A percentile compares a stretch with the other conserved stretches of the same genome.
These are phyloP conservation scores for Drosophila helvetica DNA, from an alignment of 2,888 invertebrate species.

Conservation along the genomic window DNA sequence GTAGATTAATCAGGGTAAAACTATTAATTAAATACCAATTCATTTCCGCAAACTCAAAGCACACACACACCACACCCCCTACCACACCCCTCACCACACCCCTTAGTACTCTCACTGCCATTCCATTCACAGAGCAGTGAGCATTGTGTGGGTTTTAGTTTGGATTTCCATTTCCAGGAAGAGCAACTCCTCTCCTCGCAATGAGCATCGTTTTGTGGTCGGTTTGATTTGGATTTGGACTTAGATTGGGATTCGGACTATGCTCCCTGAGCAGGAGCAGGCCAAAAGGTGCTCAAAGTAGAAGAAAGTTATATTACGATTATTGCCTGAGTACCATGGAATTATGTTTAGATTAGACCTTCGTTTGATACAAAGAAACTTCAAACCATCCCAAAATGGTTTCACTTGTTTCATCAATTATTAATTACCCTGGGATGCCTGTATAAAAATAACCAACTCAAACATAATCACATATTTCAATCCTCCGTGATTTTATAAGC, in stretches of 20 bases:
- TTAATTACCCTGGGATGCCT: no score
- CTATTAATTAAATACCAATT: constrained; percentile 84
- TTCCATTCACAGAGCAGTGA: constrained; percentile 23
- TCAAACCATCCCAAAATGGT: no score
- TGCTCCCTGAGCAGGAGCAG: neutral
- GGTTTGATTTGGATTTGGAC: constrained; percentile 58
- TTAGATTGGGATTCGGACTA: constrained; percentile 15
- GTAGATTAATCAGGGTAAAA: constrained; percentile 83
- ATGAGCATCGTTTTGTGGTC: constrained; percentile 52
- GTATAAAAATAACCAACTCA: no score
- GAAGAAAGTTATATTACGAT: no score
- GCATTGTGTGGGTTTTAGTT: constrained; percentile 46
- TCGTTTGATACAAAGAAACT: no score
- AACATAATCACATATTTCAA: no score
- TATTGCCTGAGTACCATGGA: no score
- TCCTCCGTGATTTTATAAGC: no score
- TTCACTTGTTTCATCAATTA: no score
- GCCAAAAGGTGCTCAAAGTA: no score
- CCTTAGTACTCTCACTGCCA: constrained; percentile 5
- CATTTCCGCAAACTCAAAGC: constrained; percentile 81
- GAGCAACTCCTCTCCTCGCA: constrained; percentile 28
- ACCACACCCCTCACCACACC: neutral
- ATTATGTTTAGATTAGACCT: no score
- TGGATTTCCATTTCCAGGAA: constrained; percentile 43
- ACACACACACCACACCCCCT: constrained; percentile 36